These are phyloP conservation scores for Calosoma granatense DNA, from an alignment of 1,140 invertebrate species.

Conservation along the genomic window DNA sequence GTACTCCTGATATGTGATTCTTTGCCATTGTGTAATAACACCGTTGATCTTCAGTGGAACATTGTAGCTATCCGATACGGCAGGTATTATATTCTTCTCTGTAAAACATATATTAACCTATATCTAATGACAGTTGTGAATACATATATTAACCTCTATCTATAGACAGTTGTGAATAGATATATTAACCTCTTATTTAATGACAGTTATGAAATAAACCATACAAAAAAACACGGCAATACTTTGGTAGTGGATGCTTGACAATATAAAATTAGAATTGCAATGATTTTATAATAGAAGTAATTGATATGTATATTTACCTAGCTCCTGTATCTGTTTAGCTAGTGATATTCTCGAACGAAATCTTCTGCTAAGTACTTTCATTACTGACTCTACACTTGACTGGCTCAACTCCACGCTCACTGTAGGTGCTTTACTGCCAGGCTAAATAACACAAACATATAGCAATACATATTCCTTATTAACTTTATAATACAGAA, in stretches of 20 bases:
- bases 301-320: slow-evolving; percentile 13
- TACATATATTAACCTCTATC: too few species aligned
- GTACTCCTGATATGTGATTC: slow-evolving; percentile 54
- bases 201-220: too few species aligned
- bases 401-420: slow-evolving; percentile 44
- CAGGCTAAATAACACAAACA: slow-evolving; percentile 24
- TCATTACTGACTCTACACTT: slow-evolving; percentile 55
- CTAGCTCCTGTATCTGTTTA: slow-evolving; percentile 66
- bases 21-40: slow-evolving; percentile 55
- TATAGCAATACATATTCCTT: slow-evolving; percentile 14
- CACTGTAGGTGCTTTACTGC: slow-evolving; percentile 28
- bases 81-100: slow-evolving; percentile 27
- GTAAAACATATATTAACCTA: slow-evolving; percentile 10
- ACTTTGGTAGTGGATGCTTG: too few species aligned
- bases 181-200: too few species aligned
- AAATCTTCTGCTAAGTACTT: slow-evolving; percentile 58
- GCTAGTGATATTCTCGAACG: slow-evolving; percentile 62
- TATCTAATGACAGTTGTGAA: too few species aligned
- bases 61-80: slow-evolving; percentile 23
- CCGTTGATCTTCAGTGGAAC: slow-evolving; percentile 43
- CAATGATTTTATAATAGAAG: neutral
- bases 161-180: too few species aligned
- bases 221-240: too few species aligned
- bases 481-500: too few species aligned
- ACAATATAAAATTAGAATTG: neutral